Evolutionary conservation across 2,888 invertebrate genomes (phyloP), one percentile per base, ranked within the genome.

Genomic region (Dolomedes plantarius): DNA sequence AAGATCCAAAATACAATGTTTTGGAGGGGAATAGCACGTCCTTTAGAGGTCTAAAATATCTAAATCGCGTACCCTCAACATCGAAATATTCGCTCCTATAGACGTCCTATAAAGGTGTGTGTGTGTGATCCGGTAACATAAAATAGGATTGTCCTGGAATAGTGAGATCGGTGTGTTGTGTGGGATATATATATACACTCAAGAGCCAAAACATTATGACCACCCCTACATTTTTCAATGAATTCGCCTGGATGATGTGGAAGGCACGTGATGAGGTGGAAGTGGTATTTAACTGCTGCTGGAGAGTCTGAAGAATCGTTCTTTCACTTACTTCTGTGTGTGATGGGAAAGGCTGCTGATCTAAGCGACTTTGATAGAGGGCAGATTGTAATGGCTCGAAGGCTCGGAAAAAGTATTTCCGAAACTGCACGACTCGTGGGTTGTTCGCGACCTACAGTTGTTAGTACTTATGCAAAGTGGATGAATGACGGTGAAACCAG

Each of bases 171-270:
- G n/a, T n/a, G n/a, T n/a, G n/a, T n/a, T n/a, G n/a, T n/a, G n/a
- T n/a, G n/a, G n/a, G n/a, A n/a, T n/a, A n/a, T n/a, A n/a, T n/a
- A n/a, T n/a, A 46, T 16, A 13, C 41, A 46, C 41, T 46, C 9
- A 46, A 5, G 41, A 46, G 41, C 41, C 41, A 46, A 46, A 46
- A 46, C 41, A 46, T 46, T 46, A 46, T 46, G 16, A 46, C 16
- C 41, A 46, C 41, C 41, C 41, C 41, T 46, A 46, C 41, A 46
- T 46, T 46, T 46, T 46, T 6, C 41, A 46, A 46, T 46, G 41
- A 46, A 46, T 9, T 11, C 16, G 2, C 16, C 41, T 5, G 41
- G 41, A 46, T 46, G 16, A 46, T 16, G 16, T 46, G 41, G 2
- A 46, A 13, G 16, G 1, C 16, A 46, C 41, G 9, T 46, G 16